These are phyloP conservation scores for Serripes groenlandicus DNA, from an alignment of 2,888 invertebrate genomes.

Conservation along the genomic window DNA sequence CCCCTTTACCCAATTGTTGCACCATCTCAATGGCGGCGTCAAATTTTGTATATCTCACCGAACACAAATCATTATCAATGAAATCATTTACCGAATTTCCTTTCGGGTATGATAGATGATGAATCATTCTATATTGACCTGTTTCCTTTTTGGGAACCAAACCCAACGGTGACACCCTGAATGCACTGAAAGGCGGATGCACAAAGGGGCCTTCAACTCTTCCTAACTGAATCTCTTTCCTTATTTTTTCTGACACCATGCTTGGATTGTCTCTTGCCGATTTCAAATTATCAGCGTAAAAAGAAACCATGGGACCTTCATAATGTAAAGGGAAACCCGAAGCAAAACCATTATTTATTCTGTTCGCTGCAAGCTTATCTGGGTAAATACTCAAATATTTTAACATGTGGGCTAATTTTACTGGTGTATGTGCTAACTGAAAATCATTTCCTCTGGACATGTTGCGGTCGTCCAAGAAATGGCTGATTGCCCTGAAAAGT, in stretches of 20 bases:
- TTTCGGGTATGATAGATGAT: slow-evolving; percentile 42
- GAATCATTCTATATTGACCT: slow-evolving; percentile 39
- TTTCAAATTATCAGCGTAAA: slow-evolving; percentile 28
- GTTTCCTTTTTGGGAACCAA: slow-evolving; percentile 36
- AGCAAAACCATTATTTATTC: slow-evolving; percentile 10
- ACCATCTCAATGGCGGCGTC: slow-evolving; percentile 8
- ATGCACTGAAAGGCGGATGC: neutral
- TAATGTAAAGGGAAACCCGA: slow-evolving; percentile 4
- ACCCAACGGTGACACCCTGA: slow-evolving; percentile 7
- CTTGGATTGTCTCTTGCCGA: slow-evolving; percentile 23
- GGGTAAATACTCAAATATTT: too few relatives aligned
- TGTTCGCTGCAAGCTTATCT: too few relatives aligned
- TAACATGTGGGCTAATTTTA: too few relatives aligned
- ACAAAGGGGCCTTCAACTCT: slow-evolving; percentile 41
- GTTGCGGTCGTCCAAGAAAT: too few relatives aligned
- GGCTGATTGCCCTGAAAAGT: too few relatives aligned
- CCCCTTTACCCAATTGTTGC: slow-evolving; percentile 2
- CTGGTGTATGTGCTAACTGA: too few relatives aligned
- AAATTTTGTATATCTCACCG: slow-evolving; percentile 22
- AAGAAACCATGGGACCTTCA: slow-evolving; percentile 4
- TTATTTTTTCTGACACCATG: slow-evolving; percentile 25
- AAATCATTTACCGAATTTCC: slow-evolving; percentile 50
- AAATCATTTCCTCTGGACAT: too few relatives aligned
- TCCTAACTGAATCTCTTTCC: slow-evolving; percentile 30
- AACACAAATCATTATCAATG: slow-evolving; percentile 16